Base-by-base conservation (phyloP, 2,797 vertebrate species). In the Mormyrops attenuatus region DNA sequence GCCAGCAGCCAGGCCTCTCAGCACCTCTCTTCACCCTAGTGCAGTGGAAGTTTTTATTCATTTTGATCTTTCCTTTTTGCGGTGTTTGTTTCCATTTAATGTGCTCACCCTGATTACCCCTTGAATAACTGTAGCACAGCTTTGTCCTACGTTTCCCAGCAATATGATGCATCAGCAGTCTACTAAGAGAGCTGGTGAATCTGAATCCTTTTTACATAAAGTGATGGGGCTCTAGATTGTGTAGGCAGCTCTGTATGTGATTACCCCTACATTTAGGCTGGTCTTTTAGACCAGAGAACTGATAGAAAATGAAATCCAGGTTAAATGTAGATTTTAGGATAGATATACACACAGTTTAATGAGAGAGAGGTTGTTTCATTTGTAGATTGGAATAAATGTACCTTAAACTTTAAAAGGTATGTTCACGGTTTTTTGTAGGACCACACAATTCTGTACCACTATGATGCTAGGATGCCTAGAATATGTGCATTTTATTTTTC, bases 361-460 rank as follows among this genome's bases (percentile, higher is more conserved):
- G 53, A 50, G 11, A 84, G 44, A 90, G 20, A 87, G 88, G 85
- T 50, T 85, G 52, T 85, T 57, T 77, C 22, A 47, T 44, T 85
- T 55, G 57, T 89, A 63, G 63, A 41, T 30, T n/a, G 30, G 44
- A 82, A 88, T 9, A 73, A 88, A 60, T 89, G 69, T 85, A 82
- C 88, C 88, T 86, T 60, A 30, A 63, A 88, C 11, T 69, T 30
- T 60, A 89, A 11, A 60, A 41, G 20, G 20, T 84, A 49, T 22
- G 41, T 85, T 66, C 60, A 91, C n/a, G 89, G 85, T 90, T 89
- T 91, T 90, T 90, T 89, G 88, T 92, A 91, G 85, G 88, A 73
- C 41, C 30, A 85, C 57, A 49, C 69, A 44, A 73, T 90, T 89
- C 47, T 94, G 22, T 92, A 91, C 88, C 77, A 89, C 90, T 63